These are phyloP conservation scores for Ispidina picta DNA, from an alignment of 2,797 vertebrate species.

Conservation along the genomic window DNA sequence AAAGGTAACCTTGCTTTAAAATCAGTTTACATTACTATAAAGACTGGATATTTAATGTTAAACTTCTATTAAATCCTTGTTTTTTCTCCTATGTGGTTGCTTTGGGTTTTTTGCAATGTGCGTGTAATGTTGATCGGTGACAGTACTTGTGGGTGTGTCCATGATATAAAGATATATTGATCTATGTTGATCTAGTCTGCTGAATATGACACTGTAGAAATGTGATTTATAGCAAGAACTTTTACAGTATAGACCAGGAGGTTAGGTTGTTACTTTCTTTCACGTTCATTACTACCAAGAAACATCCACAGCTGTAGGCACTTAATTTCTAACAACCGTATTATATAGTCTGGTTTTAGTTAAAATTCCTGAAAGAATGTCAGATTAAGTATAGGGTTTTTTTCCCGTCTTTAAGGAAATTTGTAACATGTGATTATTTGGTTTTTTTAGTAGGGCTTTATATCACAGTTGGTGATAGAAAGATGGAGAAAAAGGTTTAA, in stretches of 20 bases:
- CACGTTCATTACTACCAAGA: not conserved
- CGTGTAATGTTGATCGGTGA: not conserved
- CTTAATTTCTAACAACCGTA: not conserved
- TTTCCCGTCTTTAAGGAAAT: not conserved
- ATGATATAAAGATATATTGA: not conserved
- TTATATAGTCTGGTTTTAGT: not conserved
- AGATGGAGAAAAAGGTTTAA: not conserved
- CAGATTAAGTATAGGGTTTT: not conserved
- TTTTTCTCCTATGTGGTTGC: not conserved
- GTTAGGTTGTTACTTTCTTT: not conserved
- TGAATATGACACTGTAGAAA: not conserved
- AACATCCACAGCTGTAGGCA: not conserved
- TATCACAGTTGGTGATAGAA: not conserved
- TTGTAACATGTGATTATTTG: not conserved
- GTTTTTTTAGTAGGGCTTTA: not conserved
- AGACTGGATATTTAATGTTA: constrained; percentile 8
- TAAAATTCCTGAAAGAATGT: too few species aligned
- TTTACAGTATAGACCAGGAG: not conserved
- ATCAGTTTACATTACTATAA: constrained; percentile 49
- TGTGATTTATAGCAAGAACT: not conserved
- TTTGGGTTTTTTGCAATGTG: not conserved
- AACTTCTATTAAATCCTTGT: not conserved
- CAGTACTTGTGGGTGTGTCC: not conserved
- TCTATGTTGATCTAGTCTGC: not conserved
- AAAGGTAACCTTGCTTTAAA: constrained; percentile 35